These are phyloP conservation scores for Cuniculus paca DNA, from an alignment of 2,797 vertebrate genomes.

Conservation along the genomic window DNA sequence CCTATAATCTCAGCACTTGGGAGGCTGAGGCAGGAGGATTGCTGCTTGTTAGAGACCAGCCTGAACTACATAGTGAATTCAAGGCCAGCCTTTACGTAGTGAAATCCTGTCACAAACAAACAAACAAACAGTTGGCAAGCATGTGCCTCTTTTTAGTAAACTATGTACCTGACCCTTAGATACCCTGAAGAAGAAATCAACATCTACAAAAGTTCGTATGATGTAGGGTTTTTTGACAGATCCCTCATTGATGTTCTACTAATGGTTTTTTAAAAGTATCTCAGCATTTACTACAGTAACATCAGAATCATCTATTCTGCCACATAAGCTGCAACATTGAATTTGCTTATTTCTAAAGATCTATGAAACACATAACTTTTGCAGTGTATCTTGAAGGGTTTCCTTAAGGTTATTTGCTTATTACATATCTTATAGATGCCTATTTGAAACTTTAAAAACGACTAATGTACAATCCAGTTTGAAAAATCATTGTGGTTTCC, in stretches of 20 bases:
- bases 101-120: not conserved
- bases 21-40: not conserved
- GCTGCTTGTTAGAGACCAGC: not conserved
- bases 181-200: not conserved
- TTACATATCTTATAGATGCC: not conserved
- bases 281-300: constrained; percentile 47
- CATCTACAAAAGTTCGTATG: not conserved
- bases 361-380: constrained; percentile 26
- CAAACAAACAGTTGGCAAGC: not conserved
- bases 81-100: not conserved
- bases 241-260: not conserved
- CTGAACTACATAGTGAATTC: not conserved
- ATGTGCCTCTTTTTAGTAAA: not conserved
- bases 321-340: not conserved
- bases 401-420: constrained; percentile 26
- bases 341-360: constrained; percentile 60
- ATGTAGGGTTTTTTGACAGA: not conserved
- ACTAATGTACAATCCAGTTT: constrained; percentile 26
- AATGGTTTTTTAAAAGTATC: constrained; percentile 12
- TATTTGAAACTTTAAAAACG: constrained; percentile 43
- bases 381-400: constrained; percentile 47
- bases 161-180: not conserved
- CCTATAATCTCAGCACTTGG: not conserved
- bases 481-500: constrained; percentile 21
- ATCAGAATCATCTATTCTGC: constrained; percentile 30